Conservation (phyloP, 2,888 invertebrate species). For the Clostera curtula region DNA sequence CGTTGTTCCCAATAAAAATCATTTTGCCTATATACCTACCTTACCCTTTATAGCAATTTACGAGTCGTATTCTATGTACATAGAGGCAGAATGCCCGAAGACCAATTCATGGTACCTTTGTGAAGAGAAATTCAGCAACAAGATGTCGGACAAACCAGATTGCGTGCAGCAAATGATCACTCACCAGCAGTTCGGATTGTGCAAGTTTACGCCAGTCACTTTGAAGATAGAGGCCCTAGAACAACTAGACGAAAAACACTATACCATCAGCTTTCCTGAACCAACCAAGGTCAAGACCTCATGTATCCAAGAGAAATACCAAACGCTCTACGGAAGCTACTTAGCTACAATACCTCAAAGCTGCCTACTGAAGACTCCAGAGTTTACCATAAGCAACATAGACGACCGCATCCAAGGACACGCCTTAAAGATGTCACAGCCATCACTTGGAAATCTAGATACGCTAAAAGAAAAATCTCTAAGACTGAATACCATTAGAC, state of each 20-base stretch:
- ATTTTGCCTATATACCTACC: constrained; percentile 2
- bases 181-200: constrained; percentile 1
- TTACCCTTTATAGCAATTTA: constrained; percentile 6
- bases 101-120: constrained; percentile 6
- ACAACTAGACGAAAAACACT: constrained; percentile 17
- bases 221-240: constrained; percentile 11
- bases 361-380: constrained; percentile 6
- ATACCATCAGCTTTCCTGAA: constrained; percentile 4
- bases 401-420: constrained; percentile 3
- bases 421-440: neutral
- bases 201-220: constrained; percentile 1
- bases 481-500: constrained; percentile 4
- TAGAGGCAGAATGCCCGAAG: constrained; percentile 17
- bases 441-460: neutral
- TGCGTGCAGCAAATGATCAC: constrained; percentile 1
- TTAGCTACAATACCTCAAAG: constrained; percentile 10
- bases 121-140: neutral
- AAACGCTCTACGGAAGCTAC: constrained; percentile 13
- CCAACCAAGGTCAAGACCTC: constrained; percentile 5
- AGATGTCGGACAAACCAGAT: neutral
- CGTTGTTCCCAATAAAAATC: constrained; percentile 2
- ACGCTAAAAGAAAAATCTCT: neutral
- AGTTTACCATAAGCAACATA: constrained; percentile 7
- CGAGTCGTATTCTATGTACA: constrained; percentile 8
- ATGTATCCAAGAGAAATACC: constrained; percentile 15